Percentiles rank a stretch among this genome's conserved stretches.
Evolutionary conservation across 2,113 vertebrate genomes (phyloP).

Genomic region (Cyrtonyx montezumae): DNA sequence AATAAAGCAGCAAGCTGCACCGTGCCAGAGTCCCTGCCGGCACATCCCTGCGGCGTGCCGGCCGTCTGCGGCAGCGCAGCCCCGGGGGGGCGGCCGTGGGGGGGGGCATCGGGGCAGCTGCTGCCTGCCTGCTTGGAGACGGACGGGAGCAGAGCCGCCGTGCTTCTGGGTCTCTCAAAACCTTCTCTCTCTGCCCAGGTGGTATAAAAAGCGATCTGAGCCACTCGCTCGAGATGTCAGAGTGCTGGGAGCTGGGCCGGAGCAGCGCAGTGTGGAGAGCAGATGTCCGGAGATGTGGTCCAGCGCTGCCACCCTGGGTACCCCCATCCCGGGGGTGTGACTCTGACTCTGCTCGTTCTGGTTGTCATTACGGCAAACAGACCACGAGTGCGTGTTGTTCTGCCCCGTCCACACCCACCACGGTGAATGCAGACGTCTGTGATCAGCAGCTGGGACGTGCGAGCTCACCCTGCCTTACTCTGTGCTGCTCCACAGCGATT

Average conservation of each 20-base stretch:
- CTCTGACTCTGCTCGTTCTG: background rate
- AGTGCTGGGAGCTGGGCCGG: background rate
- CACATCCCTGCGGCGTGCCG: fast-evolving
- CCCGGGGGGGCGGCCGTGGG: fast-evolving
- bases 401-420: background rate
- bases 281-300: background rate
- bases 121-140: background rate
- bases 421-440: fast-evolving
- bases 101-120: background rate
- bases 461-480: background rate
- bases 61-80: background rate
- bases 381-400: fast-evolving
- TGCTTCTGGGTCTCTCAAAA: background rate
- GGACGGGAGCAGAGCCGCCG: background rate
- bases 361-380: background rate
- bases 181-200: background rate
- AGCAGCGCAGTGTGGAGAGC: background rate
- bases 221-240: background rate
- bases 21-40: background rate
- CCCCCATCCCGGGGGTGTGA: fast-evolving
- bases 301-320: fast-evolving
- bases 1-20: background rate
- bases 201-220: fast-evolving
- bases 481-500: fast-evolving
- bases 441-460: fast-evolving